Base-by-base conservation (phyloP, 2,888 invertebrate genomes). In the Dendrolimus pini region DNA sequence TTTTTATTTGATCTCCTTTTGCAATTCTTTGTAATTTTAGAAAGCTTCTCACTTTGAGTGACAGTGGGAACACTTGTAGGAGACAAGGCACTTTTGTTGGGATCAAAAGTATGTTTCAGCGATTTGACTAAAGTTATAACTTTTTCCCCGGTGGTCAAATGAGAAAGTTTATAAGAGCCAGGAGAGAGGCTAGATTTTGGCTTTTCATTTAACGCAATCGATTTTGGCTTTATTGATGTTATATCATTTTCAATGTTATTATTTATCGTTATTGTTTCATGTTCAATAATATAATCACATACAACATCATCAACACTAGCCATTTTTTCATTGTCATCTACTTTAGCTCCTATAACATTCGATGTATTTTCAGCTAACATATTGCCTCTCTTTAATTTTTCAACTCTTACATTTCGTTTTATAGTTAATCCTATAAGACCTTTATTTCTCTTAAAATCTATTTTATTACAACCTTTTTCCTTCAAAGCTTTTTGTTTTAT, bases 371-470 rank as follows among this genome's bases (percentile, higher is more conserved):
- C 30, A 30, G 30, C 30, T 30, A 30, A 30, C 0, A 30, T 6
- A 30, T 30, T 30, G 30, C 30, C 30, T n/a, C 13, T 55, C 10
- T 54, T 41, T 53, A 41, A 10, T 9, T 42, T 52, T 56, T 53
- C 52, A 41, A 47, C 0, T 1, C 2, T 53, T 55, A 54, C 7
- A 56, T 63, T 57, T 52, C 41, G 66, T 55, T 58, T 66, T 56
- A 80, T 66, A 66, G 67, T 79, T 60, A 82, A 63, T 9, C 81
- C 82, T 30, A 81, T 58, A 41, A 80, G 66, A 14, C 82, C 81
- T 62, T 42, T 64, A 60, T 81, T 82, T 58, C 66, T 74, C 62
- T 76, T 78, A 12, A 75, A 69, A 64, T 81, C 71, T 10, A 81
- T 54, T 59, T 65, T 57, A n/a, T 52, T 41, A 7, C 52, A n/a